Conservation (phyloP, 2,113 vertebrate genomes). For the Nipponia nippon region DNA sequence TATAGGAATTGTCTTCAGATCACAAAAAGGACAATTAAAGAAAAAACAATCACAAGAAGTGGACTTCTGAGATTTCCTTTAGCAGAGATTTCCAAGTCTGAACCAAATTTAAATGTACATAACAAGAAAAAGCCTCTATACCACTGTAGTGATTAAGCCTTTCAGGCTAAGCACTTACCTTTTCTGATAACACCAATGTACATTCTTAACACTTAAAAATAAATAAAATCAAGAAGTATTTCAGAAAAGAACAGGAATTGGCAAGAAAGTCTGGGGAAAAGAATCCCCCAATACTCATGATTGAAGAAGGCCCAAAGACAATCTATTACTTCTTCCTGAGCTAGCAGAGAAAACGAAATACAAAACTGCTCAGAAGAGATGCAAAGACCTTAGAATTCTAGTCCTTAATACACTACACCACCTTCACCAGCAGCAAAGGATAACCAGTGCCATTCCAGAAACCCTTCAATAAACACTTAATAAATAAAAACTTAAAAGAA, state of each 20-base stretch:
- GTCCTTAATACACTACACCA: not conserved
- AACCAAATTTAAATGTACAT: not conserved
- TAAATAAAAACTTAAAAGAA: not conserved
- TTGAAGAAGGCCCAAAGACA: not conserved
- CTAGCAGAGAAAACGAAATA: not conserved
- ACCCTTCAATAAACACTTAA: not conserved
- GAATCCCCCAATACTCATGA: not conserved
- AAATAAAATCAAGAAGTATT: not conserved
- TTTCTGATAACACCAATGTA: not conserved
- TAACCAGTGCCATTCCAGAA: not conserved
- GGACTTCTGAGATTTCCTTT: slow-evolving; percentile 7
- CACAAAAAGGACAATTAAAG: not conserved
- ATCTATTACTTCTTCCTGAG: not conserved
- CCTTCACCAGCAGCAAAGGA: not conserved
- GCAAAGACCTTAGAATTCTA: not conserved
- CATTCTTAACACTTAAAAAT: not conserved
- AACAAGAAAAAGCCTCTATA: not conserved
- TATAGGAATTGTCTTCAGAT: not conserved
- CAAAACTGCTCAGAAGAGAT: not conserved
- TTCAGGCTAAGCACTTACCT: not conserved
- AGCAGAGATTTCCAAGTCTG: not conserved
- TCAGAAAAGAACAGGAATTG: not conserved
- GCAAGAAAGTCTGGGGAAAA: not conserved
- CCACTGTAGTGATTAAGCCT: not conserved
- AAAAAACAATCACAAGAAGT: not conserved